Percentiles rank a stretch among this genome's conserved stretches.
phyloP scores from a whole-genome alignment of 2,797 vertebrate species.

The Caiman crocodilus region DNA sequence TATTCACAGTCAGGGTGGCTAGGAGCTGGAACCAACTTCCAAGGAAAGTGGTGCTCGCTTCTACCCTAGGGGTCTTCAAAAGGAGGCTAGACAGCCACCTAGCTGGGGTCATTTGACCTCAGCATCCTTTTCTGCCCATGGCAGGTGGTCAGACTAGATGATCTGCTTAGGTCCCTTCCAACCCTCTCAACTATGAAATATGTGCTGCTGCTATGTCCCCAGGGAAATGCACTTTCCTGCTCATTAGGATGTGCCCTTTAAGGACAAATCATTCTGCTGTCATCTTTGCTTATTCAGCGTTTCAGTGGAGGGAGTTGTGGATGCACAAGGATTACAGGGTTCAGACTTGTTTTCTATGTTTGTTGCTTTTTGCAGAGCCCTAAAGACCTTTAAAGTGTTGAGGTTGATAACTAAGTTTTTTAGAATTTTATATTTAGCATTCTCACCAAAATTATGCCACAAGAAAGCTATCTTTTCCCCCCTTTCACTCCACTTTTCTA shows the following conservation, averaged over 20 bases:
- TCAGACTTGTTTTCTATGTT: background rate
- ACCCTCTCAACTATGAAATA: too few relatives aligned
- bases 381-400: background rate
- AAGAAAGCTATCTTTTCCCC: background rate
- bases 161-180: too few relatives aligned
- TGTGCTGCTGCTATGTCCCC: too few relatives aligned
- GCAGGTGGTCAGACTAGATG: too few relatives aligned
- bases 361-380: conserved; percentile 7
- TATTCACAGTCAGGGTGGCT: too few relatives aligned
- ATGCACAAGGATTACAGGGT: conserved; percentile 16
- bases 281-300: conserved; percentile 36
- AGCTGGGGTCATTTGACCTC: too few relatives aligned
- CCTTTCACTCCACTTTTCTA: background rate
- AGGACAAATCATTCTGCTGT: background rate
- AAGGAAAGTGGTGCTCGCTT: too few relatives aligned
- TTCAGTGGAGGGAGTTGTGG: background rate
- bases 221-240: background rate
- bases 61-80: too few relatives aligned
- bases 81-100: too few relatives aligned
- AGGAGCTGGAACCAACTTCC: too few relatives aligned
- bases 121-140: too few relatives aligned
- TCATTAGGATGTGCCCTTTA: background rate
- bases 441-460: background rate
- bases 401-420: too few relatives aligned
- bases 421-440: background rate